Evolutionary conservation across 92 coral and sea anemone genomes (phyloP).

Genomic region (Heteractis magnifica): DNA sequence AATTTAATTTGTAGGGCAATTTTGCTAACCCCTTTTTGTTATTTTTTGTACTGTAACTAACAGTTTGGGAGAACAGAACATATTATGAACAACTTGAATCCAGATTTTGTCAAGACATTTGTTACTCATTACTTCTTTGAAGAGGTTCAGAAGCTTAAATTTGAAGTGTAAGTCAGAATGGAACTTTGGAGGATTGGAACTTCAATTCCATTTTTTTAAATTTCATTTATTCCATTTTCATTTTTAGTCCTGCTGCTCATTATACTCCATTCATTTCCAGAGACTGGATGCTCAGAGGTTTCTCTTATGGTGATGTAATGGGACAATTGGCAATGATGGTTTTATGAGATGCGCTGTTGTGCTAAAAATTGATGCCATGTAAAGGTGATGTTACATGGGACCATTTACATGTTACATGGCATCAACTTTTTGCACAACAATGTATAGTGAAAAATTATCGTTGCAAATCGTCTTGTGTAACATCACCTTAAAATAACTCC

Average conservation of each 20-base stretch:
- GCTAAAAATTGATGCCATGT: no score
- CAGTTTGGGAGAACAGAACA: conserved; percentile 91
- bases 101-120: conserved; percentile 94
- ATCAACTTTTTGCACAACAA: no score
- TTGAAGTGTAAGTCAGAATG: conserved; percentile 80
- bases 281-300: no score
- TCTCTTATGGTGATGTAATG: no score
- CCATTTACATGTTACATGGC: no score
- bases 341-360: no score
- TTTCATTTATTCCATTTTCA: not conserved
- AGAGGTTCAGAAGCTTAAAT: conserved; percentile 88
- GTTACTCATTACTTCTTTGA: conserved; percentile 87
- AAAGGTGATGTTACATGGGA: no score
- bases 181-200: not conserved
- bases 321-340: no score
- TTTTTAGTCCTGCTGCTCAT: not conserved
- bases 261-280: no score
- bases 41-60: not conserved
- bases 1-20: not conserved
- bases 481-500: no score
- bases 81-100: conserved; percentile 87
- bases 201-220: not conserved
- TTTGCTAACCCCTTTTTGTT: not conserved
- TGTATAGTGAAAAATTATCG: no score
- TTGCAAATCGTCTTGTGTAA: no score